Conservation (phyloP, 2,888 invertebrate species). For the Criorhina ranunculi region DNA sequence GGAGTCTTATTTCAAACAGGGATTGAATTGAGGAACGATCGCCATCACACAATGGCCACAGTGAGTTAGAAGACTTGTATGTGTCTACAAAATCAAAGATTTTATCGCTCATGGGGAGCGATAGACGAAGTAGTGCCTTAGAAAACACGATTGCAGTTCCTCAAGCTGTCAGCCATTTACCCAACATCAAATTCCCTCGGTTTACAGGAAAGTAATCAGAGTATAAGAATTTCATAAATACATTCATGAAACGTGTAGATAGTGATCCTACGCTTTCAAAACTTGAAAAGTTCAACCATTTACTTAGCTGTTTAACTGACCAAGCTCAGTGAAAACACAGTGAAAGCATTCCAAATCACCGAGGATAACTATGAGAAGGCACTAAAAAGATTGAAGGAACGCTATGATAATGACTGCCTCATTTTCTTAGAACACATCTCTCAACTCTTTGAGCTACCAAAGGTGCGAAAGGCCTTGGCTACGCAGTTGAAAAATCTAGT, state of each 20-base stretch:
- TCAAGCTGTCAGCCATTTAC: too few species aligned
- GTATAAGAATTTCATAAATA: constrained; percentile 15
- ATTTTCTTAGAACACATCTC: constrained; percentile 22
- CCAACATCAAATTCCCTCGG: too few species aligned
- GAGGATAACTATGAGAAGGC: constrained; percentile 31
- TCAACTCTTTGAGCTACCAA: constrained; percentile 18
- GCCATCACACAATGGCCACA: background rate
- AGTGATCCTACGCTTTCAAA: too few species aligned
- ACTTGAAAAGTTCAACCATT: too few species aligned
- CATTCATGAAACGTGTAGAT: too few species aligned
- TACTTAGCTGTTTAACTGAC: constrained; percentile 26
- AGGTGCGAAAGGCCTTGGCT: constrained; percentile 2
- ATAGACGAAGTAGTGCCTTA: background rate
- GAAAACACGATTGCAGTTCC: constrained; percentile 13
- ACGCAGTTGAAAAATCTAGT: background rate
- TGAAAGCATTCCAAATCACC: constrained; percentile 23
- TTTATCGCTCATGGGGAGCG: constrained; percentile 13
- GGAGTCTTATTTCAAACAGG: constrained; percentile 2
- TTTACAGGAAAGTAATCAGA: constrained; percentile 8
- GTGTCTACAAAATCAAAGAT: constrained; percentile 24
- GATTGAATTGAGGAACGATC: background rate
- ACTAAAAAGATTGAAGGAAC: constrained; percentile 16
- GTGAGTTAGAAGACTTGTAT: constrained; percentile 16
- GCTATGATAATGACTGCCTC: constrained; percentile 10
- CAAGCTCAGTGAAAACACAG: constrained; percentile 4